phyloP scores from a whole-genome alignment of 2,113 vertebrate species.

The Grammomys dolichurus region DNA sequence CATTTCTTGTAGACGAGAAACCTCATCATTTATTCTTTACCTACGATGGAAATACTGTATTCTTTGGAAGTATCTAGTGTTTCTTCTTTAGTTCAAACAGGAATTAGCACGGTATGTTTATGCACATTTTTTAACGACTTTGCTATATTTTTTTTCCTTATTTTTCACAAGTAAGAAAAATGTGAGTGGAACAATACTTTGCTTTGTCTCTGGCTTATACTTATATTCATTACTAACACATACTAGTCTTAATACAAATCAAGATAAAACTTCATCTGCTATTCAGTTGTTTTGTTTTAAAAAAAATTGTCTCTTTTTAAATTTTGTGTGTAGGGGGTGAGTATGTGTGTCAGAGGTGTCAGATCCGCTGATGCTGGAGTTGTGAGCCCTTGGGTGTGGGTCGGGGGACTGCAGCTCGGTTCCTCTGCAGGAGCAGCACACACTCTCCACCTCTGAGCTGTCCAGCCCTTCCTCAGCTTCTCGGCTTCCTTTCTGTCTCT shows the following conservation, averaged over 20 bases:
- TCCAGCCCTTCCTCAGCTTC: background rate
- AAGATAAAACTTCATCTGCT: background rate
- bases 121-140: slow-evolving; percentile 23
- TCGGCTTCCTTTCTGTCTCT: background rate
- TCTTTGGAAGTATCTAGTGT: slow-evolving; percentile 92
- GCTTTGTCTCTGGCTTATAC: background rate
- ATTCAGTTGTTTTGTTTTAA: background rate
- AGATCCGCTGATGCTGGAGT: background rate
- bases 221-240: background rate
- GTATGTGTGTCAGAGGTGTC: background rate
- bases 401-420: background rate
- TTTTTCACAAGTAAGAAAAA: slow-evolving; percentile 4
- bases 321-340: background rate
- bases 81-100: slow-evolving; percentile 92
- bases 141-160: background rate
- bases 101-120: slow-evolving; percentile 91
- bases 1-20: slow-evolving; percentile 88
- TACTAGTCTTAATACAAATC: background rate
- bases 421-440: background rate
- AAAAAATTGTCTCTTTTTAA: background rate
- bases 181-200: background rate
- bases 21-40: slow-evolving; percentile 92
- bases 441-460: background rate
- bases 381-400: background rate
- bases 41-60: slow-evolving; percentile 92